Conservation (phyloP, 2,797 vertebrate genomes). For the Enteromius treurensis region DNA sequence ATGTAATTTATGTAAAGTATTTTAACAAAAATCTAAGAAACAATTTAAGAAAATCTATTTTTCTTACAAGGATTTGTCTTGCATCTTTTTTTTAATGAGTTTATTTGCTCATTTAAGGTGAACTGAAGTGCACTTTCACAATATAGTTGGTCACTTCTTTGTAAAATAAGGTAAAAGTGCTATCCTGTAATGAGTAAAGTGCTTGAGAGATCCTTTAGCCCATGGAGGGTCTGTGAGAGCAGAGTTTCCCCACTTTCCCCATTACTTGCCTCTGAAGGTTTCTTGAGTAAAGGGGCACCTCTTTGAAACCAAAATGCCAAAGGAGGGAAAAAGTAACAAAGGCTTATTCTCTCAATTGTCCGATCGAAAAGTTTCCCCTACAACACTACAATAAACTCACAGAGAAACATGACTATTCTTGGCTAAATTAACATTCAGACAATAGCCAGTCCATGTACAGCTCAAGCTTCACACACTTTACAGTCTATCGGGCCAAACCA, state of each 20-base stretch:
- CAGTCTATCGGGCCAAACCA: constrained; percentile 70
- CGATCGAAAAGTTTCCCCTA: constrained; percentile 74
- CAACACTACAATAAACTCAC: constrained; percentile 69
- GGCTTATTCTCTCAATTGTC: constrained; percentile 72
- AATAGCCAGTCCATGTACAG: constrained; percentile 71
- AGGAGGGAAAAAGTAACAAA: constrained; percentile 75
- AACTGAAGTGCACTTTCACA: constrained; percentile 61
- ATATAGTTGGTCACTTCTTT: constrained; percentile 66
- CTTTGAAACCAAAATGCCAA: constrained; percentile 74
- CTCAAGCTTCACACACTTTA: constrained; percentile 76
- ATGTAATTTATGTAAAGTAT: neutral
- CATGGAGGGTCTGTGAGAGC: constrained; percentile 68
- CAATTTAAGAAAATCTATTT: neutral
- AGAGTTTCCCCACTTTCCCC: constrained; percentile 53
- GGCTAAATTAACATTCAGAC: constrained; percentile 76
- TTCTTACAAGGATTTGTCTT: neutral
- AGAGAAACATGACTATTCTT: constrained; percentile 69
- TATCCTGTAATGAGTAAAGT: constrained; percentile 55
- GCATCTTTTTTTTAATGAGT: neutral
- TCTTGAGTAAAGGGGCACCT: constrained; percentile 66
- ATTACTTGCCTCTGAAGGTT: constrained; percentile 60
- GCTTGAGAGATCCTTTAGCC: constrained; percentile 63
- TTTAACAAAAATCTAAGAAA: neutral
- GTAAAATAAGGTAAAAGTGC: constrained; percentile 51
- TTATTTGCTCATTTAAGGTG: constrained; percentile 70